Evolutionary conservation across 2,113 vertebrate genomes (phyloP).

Genomic region (Cryptomyrus ogoouensis): DNA sequence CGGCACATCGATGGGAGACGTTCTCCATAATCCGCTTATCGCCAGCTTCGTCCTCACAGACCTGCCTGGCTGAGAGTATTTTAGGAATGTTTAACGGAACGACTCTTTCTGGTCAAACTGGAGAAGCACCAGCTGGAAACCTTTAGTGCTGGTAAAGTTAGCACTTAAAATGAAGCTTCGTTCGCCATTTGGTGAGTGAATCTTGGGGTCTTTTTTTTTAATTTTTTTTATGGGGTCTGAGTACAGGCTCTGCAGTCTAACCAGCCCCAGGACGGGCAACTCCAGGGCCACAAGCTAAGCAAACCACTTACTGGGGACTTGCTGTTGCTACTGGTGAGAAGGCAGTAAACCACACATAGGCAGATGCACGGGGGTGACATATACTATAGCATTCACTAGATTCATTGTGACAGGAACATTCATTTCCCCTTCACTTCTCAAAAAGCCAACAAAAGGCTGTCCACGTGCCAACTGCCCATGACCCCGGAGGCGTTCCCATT

Average conservation of each 20-base stretch:
- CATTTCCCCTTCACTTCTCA: not conserved
- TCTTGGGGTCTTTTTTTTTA: not conserved
- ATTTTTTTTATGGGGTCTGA: not conserved
- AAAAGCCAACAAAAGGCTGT: constrained; percentile 31
- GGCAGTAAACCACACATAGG: not conserved
- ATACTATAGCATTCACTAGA: constrained; percentile 11
- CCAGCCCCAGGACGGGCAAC: not conserved
- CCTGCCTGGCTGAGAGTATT: not conserved
- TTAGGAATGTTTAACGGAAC: not conserved
- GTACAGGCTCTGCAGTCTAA: not conserved
- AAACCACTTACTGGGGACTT: not conserved
- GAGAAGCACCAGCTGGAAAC: not conserved
- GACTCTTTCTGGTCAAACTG: not conserved
- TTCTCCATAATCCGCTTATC: not conserved
- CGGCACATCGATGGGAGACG: not conserved
- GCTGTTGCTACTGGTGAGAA: not conserved
- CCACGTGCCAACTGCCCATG: constrained; percentile 34
- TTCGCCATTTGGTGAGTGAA: not conserved
- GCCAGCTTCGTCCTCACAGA: not conserved
- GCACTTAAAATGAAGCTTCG: not conserved
- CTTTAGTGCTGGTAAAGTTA: not conserved
- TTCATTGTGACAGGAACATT: constrained; percentile 20
- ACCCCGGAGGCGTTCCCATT: constrained; percentile 22
- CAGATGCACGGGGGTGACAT: not conserved
- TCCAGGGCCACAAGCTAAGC: not conserved